These are phyloP conservation scores for Trissolcus brochymenae DNA, from an alignment of 2,888 invertebrate genomes.

Conservation along the genomic window DNA sequence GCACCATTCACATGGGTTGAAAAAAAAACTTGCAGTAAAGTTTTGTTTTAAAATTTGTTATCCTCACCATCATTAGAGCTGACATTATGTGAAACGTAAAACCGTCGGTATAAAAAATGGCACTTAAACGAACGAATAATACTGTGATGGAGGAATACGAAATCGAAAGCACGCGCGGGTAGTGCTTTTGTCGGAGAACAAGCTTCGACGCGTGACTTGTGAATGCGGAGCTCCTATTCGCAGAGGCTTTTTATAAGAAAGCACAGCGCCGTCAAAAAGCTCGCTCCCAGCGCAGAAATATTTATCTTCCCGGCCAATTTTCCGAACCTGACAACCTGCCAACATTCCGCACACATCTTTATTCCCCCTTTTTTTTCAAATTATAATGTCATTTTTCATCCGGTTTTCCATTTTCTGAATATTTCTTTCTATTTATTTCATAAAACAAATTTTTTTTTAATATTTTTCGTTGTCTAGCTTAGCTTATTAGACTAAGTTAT, in stretches of 20 bases:
- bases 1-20: not conserved
- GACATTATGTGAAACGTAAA: conserved; percentile 63
- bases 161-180: conserved; percentile 42
- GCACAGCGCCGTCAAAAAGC: conserved; percentile 37
- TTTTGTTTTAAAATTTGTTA: not conserved
- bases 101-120: conserved; percentile 30
- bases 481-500: not conserved
- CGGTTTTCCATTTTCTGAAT: not conserved
- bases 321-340: conserved; percentile 67
- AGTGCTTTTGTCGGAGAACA: conserved; percentile 39
- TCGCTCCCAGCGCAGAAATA: conserved; percentile 64
- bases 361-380: conserved; percentile 56
- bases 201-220: conserved; percentile 62
- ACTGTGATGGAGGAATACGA: conserved; percentile 57
- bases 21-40: not conserved
- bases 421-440: no score
- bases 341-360: conserved; percentile 68
- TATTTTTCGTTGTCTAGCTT: not conserved
- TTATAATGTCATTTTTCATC: not conserved
- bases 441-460: no score
- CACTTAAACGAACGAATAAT: conserved; percentile 55
- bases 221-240: conserved; percentile 67
- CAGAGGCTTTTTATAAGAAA: conserved; percentile 70
- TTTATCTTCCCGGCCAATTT: conserved; percentile 68
- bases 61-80: conserved; percentile 69